A percentile compares a stretch with the other conserved stretches of the same genome.
Evolutionary conservation across 2,797 vertebrate species (phyloP).

Genomic region (Benthosema pterotum): DNA sequence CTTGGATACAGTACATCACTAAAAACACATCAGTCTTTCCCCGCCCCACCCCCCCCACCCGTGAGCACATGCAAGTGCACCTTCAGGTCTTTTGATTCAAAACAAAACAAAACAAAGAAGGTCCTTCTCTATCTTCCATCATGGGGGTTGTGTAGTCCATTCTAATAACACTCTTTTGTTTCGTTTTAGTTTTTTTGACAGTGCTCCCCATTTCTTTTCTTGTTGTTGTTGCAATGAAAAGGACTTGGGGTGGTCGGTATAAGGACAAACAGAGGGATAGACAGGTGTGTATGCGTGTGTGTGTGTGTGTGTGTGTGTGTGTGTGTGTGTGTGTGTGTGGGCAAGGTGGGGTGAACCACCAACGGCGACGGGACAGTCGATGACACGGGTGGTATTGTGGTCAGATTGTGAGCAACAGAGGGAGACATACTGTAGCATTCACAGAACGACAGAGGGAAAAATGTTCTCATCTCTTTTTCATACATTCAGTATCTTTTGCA

Average conservation of each 20-base stretch:
- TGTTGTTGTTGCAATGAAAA: constrained; percentile 59
- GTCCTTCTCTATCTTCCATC: constrained; percentile 67
- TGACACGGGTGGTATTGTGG: constrained; percentile 50
- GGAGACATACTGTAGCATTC: constrained; percentile 43
- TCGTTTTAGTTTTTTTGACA: constrained; percentile 5
- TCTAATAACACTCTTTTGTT: constrained; percentile 40
- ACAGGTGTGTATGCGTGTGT: too few relatives aligned
- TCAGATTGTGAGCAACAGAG: constrained; percentile 17
- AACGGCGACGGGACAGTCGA: constrained; percentile 2
- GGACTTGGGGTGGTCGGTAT: constrained; percentile 36
- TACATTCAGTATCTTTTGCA: constrained; percentile 40
- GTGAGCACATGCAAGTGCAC: constrained; percentile 26
- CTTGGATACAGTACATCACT: constrained; percentile 74
- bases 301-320: too few relatives aligned
- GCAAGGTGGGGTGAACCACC: constrained; percentile 30
- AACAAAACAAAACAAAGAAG: constrained; percentile 10
- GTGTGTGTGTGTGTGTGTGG: neutral
- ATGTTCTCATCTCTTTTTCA: constrained; percentile 23
- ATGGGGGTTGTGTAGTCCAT: constrained; percentile 55
- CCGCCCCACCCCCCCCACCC: constrained; percentile 32
- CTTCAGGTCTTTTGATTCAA: constrained; percentile 21
- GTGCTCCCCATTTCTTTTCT: constrained; percentile 44
- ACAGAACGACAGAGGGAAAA: constrained; percentile 37
- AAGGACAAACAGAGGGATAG: constrained; percentile 19
- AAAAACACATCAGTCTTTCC: constrained; percentile 61